phyloP scores from a whole-genome alignment of 2,797 vertebrate genomes.

The Geotrypetes seraphini region DNA sequence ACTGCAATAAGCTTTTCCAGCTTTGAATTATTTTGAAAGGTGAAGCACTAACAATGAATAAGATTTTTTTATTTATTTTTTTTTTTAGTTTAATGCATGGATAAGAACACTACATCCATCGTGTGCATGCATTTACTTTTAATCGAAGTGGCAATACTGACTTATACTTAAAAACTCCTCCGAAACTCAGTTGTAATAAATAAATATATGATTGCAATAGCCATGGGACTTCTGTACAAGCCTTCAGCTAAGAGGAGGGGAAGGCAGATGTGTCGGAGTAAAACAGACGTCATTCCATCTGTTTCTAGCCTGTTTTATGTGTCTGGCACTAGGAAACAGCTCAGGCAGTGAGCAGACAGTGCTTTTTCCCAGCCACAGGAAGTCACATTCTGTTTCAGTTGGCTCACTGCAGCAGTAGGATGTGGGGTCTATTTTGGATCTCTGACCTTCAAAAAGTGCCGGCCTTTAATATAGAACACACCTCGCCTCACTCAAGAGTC shows the following conservation, averaged over 20 bases:
- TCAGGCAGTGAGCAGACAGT: conserved; percentile 18
- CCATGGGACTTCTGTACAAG: neutral
- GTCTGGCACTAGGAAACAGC: conserved; percentile 18
- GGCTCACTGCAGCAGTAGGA: conserved; percentile 4
- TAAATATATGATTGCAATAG: conserved; percentile 18
- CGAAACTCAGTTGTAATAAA: too few relatives aligned
- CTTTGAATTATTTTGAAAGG: too few relatives aligned
- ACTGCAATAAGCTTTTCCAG: too few relatives aligned
- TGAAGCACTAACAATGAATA: too few relatives aligned
- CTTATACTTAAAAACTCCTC: too few relatives aligned
- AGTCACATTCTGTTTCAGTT: conserved; percentile 24
- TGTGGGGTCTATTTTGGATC: conserved; percentile 1
- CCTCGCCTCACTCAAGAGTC: neutral
- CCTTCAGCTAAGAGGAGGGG: too few relatives aligned
- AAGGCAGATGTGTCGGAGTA: conserved; percentile 23
- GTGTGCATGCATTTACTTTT: too few relatives aligned
- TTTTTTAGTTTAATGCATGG: too few relatives aligned
- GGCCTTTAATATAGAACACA: conserved; percentile 7
- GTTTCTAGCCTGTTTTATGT: conserved; percentile 25
- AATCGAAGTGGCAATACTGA: too few relatives aligned
- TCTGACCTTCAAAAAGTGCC: neutral
- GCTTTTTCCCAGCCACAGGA: conserved; percentile 21
- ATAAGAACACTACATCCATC: too few relatives aligned
- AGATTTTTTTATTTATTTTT: too few relatives aligned
- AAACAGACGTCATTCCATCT: conserved; percentile 18